Conservation (phyloP, 2,113 vertebrate genomes). For the Siphamia tubifer region DNA sequence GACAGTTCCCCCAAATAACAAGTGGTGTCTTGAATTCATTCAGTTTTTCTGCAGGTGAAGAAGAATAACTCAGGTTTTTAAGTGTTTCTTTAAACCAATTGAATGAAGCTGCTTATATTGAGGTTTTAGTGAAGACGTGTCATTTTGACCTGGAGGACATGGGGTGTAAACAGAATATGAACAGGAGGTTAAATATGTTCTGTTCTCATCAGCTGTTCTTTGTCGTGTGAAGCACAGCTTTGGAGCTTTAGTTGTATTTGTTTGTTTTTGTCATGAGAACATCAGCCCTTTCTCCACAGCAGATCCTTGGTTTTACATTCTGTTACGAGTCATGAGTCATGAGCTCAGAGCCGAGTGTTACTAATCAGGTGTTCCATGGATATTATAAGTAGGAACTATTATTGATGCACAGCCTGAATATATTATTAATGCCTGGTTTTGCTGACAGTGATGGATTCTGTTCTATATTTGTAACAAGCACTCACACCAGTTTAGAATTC, state of each 20-base stretch:
- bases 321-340: too few species aligned
- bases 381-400: background rate
- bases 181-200: too few species aligned
- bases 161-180: too few species aligned
- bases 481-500: background rate
- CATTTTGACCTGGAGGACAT: too few species aligned
- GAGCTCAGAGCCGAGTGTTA: background rate
- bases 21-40: too few species aligned
- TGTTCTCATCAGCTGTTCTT: background rate
- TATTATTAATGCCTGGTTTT: background rate
- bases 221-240: background rate
- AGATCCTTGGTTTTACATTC: fast-evolving
- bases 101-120: too few species aligned
- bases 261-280: background rate
- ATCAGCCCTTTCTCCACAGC: background rate
- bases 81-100: too few species aligned
- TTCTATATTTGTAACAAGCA: background rate
- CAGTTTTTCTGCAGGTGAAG: too few species aligned
- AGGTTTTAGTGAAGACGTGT: too few species aligned
- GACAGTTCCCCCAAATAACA: too few species aligned
- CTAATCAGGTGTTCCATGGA: background rate
- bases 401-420: background rate
- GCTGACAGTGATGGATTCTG: background rate
- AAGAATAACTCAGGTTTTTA: too few species aligned
- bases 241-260: background rate